Percentiles rank a stretch among this genome's conserved stretches.
phyloP scores from a whole-genome alignment of 2,797 vertebrate genomes.

The Catharus ustulatus region DNA sequence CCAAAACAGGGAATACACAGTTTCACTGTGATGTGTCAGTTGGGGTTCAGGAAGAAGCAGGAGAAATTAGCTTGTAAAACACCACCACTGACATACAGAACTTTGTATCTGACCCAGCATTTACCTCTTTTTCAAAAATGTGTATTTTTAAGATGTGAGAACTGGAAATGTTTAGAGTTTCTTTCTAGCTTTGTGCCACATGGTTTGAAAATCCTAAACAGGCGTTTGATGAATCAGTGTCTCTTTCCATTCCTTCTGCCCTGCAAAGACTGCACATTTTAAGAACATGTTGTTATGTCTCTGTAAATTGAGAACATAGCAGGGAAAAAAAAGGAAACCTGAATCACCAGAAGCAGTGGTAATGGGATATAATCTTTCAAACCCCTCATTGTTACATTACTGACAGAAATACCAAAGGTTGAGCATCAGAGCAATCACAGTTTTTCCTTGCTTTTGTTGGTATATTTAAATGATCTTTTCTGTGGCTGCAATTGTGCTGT shows the following conservation, averaged over 20 bases:
- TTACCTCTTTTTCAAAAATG: background rate
- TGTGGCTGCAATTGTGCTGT: background rate
- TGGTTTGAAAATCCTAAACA: conserved; percentile 33
- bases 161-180: conserved; percentile 20
- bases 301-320: conserved; percentile 20
- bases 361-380: background rate
- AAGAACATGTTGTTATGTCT: conserved; percentile 44
- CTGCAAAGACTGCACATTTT: conserved; percentile 20
- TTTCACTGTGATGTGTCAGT: background rate
- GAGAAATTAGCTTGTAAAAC: background rate
- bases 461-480: background rate
- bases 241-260: conserved; percentile 31
- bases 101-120: background rate
- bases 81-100: background rate
- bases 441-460: background rate
- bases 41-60: background rate
- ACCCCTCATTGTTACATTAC: background rate
- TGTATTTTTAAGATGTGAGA: background rate
- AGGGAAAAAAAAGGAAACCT: background rate
- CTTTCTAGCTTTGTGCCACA: conserved; percentile 23
- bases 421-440: background rate
- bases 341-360: background rate
- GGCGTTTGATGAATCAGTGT: conserved; percentile 40
- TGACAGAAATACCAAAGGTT: background rate
- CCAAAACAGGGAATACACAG: accelerated